Evolutionary conservation across 2,797 vertebrate genomes (phyloP), one percentile per base, ranked within the genome.

Genomic region (Mormyrops boulengeri): DNA sequence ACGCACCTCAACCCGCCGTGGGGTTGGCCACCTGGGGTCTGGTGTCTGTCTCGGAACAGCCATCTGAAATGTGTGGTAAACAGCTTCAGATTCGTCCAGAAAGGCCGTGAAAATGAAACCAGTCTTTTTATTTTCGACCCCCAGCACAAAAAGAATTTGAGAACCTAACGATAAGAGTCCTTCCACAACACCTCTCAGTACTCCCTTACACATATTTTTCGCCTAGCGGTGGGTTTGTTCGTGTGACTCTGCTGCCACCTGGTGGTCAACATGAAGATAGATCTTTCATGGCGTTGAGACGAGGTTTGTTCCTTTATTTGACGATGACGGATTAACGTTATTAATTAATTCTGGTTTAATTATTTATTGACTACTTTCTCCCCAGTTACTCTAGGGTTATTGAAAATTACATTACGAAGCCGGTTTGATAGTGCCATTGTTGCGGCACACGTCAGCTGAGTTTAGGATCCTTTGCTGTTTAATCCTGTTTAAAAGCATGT

Each of bases 291-390:
- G 19, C 41, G 41, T 88, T 30, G 0, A 4, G 3, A 12, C 73
- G 91, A 91, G 93, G 93, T 91, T 93, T 90, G 91, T 88, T 93
- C 93, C 93, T 94, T 94, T 44, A 4, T 93, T 91, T 94, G 94
- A 92, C 49, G 62, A 88, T 92, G 60, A 44, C 41, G 11, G 82
- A 53, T 85, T 66, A 94, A 94, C 19, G 94, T 94, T 93, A 95
- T 95, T 95, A 93, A 96, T 95, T 95, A 92, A 95, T 93, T 95
- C 94, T 92, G 69, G 90, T 93, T 95, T 94, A 95, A 95, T 95
- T 94, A 95, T 95, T 95, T 95, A 95, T 93, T 89, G 91, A 94
- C 93, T 93, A 94, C 93, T 95, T 94, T 93, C 94, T 94, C 90
- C 92, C 92, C 95, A 93, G 95, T 95, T 95, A 95, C 93, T 94